Evolutionary conservation across 2,888 invertebrate genomes (phyloP).

Genomic region (Merodon equestris): DNA sequence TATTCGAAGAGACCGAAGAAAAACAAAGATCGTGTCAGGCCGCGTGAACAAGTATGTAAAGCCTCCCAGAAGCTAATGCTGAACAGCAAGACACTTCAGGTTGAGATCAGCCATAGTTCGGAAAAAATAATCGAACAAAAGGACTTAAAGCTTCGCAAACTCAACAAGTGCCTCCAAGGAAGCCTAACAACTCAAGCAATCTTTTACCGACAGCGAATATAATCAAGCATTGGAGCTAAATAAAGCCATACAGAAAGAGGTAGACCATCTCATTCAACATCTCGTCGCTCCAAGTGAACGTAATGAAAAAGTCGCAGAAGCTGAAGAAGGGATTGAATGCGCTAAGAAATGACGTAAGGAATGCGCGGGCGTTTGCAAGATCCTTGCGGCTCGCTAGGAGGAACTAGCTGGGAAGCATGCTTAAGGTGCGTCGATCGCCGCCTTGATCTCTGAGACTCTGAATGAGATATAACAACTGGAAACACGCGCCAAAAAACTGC

Average conservation of each 20-base stretch:
- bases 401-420: constrained; percentile 81
- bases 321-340: constrained; percentile 73
- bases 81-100: constrained; percentile 73
- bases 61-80: constrained; percentile 76
- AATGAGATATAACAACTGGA: constrained; percentile 86
- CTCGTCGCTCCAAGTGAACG: constrained; percentile 70
- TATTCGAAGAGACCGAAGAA: constrained; percentile 75
- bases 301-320: constrained; percentile 72
- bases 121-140: constrained; percentile 79
- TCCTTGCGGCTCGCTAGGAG: constrained; percentile 81
- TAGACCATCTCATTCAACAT: constrained; percentile 74
- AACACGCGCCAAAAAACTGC: constrained; percentile 75
- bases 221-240: constrained; percentile 75
- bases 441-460: constrained; percentile 82
- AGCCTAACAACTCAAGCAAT: constrained; percentile 73
- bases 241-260: constrained; percentile 75
- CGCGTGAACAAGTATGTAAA: constrained; percentile 76
- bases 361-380: constrained; percentile 76
- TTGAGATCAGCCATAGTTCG: constrained; percentile 78
- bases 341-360: constrained; percentile 76
- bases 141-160: constrained; percentile 80
- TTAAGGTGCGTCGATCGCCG: constrained; percentile 81
- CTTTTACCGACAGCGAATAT: constrained; percentile 75
- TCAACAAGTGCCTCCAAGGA: constrained; percentile 72
- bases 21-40: constrained; percentile 73